Base-by-base conservation (phyloP, 2,888 invertebrate genomes). In the Ditula angustiorana region DNA sequence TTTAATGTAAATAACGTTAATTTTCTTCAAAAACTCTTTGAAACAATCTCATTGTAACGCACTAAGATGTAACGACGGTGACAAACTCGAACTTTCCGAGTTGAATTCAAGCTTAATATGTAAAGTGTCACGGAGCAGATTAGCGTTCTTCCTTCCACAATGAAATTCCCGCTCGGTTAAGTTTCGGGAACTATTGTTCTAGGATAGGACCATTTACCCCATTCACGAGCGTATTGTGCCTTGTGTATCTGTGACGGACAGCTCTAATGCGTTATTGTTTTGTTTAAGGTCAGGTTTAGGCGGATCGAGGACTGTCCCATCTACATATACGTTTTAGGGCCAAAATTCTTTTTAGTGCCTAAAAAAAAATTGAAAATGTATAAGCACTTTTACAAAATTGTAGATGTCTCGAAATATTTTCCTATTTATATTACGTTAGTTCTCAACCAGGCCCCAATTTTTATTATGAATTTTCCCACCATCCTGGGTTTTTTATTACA, bases 41-140 rank as follows among this genome's bases (percentile, higher is more conserved):
- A 53, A 30, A 23, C 44, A 1, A 13, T 28, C 10, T 49, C 33
- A 23, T 41, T 41, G 37, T 23, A 53, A 61, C 53, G 49, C 24
- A 49, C 33, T 63, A 58, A 63, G 50, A 57, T 50, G 57, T 57
- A 57, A 57, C 50, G 56, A 52, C 57, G 50, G 21, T 50, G 57
- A 63, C 63, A 58, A 57, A 57, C 57, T 44, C 44, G 49, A 63
- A 63, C 44, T 67, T 52, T 67, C 71, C 66, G 79, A 82, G 69
- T 83, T 78, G 72, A 61, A 60, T 78, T 69, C 72, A 53, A 69
- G 73, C 75, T 81, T 83, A 83, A 85, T 83, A 85, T 83, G 84
- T 86, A 83, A 83, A 86, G 83, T 80, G 83, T 83, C 79, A 82
- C 77, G 52, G 73, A 69, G 53, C 72, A 80, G 83, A 86, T 86